phyloP scores from a whole-genome alignment of 2,888 invertebrate genomes.

The Heteromurus nitidus region DNA sequence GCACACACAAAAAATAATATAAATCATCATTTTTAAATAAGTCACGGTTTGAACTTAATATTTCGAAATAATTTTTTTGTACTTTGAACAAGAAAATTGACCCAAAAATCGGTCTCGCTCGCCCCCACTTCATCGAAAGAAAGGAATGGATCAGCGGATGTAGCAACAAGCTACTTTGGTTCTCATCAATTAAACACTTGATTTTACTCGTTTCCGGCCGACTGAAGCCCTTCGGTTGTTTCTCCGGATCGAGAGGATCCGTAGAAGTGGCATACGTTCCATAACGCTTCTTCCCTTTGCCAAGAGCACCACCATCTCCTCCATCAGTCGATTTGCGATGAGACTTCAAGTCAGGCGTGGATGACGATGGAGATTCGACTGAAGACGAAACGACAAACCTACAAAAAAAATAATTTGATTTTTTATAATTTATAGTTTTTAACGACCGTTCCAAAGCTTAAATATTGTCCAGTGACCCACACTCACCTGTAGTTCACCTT shows the following conservation, averaged over 20 bases:
- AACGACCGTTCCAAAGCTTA: neutral
- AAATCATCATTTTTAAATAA: conserved; percentile 77
- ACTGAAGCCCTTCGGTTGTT: neutral
- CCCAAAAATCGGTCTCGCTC: conserved; percentile 88
- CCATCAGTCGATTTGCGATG: neutral
- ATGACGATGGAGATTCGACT: too few relatives aligned
- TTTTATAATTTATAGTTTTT: neutral
- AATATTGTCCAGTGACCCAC: too few relatives aligned
- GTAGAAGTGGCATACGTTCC: too few relatives aligned
- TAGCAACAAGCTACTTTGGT: conserved; percentile 81
- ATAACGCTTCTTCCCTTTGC: neutral
- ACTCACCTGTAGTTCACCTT: conserved; percentile 79
- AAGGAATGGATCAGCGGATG: conserved; percentile 92
- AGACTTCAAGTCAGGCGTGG: neutral
- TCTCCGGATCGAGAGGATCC: neutral
- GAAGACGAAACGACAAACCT: conserved; percentile 5
- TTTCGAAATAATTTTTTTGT: neutral
- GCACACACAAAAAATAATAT: too few relatives aligned
- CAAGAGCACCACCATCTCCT: neutral
- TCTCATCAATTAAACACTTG: conserved; percentile 45
- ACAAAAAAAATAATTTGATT: neutral
- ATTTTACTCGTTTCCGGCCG: conserved; percentile 38
- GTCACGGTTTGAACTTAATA: neutral
- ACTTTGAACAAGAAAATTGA: conserved; percentile 85
- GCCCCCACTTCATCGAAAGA: conserved; percentile 87